Conservation (phyloP, 2,888 invertebrate species). For the Lacanobia wlatinum region DNA sequence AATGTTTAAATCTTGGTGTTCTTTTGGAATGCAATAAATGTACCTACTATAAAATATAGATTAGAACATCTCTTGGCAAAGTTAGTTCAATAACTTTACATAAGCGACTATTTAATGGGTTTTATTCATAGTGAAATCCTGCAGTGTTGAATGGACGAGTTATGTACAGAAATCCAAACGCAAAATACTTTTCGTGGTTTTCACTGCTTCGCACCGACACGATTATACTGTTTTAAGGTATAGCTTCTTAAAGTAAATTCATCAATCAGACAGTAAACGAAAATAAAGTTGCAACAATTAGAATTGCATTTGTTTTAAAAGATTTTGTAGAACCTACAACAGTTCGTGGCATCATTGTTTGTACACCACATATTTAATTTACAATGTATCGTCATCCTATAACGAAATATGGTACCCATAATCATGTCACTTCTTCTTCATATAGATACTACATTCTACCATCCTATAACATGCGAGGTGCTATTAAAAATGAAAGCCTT, state of each 20-base stretch:
- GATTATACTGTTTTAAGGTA: not conserved
- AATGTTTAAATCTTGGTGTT: not conserved
- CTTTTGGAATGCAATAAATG: not conserved
- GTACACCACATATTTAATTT: too few relatives aligned
- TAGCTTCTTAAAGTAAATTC: not conserved
- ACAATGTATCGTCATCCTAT: too few relatives aligned
- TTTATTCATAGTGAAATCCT: not conserved
- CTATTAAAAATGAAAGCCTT: slow-evolving; percentile 22
- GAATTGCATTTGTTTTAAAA: not conserved
- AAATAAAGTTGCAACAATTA: not conserved
- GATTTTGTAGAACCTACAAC: not conserved
- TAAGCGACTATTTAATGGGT: too few relatives aligned
- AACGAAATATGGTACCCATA: not conserved
- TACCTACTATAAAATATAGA: not conserved
- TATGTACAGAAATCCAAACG: too few relatives aligned
- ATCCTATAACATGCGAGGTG: not conserved
- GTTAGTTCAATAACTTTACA: not conserved
- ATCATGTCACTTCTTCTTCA: not conserved
- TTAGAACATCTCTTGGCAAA: not conserved
- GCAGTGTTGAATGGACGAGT: too few relatives aligned
- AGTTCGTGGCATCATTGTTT: too few relatives aligned
- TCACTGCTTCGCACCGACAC: not conserved
- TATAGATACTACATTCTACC: not conserved
- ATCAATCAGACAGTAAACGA: not conserved
- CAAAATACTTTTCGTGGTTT: too few relatives aligned